phyloP scores from a whole-genome alignment of 1,140 invertebrate species.

The Varroa destructor region DNA sequence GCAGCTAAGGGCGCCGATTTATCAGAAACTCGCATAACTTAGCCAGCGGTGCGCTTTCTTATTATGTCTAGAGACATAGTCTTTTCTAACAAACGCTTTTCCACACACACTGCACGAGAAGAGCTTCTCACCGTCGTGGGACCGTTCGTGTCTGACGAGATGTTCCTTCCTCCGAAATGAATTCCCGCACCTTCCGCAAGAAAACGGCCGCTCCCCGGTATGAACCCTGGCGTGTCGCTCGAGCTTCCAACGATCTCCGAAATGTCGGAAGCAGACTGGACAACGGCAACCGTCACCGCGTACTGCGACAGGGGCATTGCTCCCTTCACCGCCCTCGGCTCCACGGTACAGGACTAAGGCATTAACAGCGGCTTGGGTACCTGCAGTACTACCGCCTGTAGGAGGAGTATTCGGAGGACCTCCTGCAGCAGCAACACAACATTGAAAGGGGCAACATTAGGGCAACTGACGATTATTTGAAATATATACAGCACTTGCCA shows the following conservation, averaged over 20 bases:
- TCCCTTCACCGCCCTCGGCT: background rate
- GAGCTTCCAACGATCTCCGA: conserved; percentile 3
- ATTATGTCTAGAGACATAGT: conserved; percentile 7
- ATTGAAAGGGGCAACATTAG: conserved; percentile 34
- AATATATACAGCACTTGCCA: too few relatives aligned
- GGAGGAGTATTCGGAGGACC: conserved; percentile 45
- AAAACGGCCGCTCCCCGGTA: background rate
- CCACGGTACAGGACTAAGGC: conserved; percentile 37
- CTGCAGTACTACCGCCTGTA: conserved; percentile 27
- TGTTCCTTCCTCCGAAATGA: conserved; percentile 16
- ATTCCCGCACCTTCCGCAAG: conserved; percentile 8
- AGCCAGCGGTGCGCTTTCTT: too few relatives aligned
- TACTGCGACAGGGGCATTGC: too few relatives aligned
- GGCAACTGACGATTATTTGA: too few relatives aligned
- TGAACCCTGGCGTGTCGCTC: conserved; percentile 18
- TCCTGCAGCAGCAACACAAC: conserved; percentile 41
- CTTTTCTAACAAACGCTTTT: conserved; percentile 22
- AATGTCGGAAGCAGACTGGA: too few relatives aligned
- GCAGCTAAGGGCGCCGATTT: too few relatives aligned
- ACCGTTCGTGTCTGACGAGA: background rate
- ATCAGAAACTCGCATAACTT: too few relatives aligned
- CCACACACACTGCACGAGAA: conserved; percentile 34
- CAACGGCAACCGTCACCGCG: too few relatives aligned
- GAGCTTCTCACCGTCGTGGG: conserved; percentile 27
- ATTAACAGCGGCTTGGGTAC: conserved; percentile 40